These are phyloP conservation scores for Antennarius striatus DNA, from an alignment of 2,113 vertebrate species.

Conservation along the genomic window DNA sequence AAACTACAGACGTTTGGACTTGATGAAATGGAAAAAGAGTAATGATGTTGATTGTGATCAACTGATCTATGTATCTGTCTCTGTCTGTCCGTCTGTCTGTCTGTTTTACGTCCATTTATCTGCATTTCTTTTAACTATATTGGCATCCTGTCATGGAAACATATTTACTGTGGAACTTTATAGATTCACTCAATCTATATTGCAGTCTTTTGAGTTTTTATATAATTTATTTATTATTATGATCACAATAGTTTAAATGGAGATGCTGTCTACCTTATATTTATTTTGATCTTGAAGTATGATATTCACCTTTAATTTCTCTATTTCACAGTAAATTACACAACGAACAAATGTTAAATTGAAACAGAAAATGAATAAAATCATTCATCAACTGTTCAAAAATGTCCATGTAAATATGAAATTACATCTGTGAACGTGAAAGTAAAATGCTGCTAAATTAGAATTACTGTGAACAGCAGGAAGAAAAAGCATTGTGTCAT, in stretches of 20 bases:
- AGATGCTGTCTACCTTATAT: too few species aligned
- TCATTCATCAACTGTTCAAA: not conserved
- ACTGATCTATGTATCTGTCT: constrained; percentile 22
- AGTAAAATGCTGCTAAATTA: constrained; percentile 41
- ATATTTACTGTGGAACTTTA: too few species aligned
- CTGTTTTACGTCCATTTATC: constrained; percentile 18
- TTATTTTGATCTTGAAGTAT: too few species aligned
- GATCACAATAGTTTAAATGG: too few species aligned
- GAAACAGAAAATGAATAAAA: constrained; percentile 14
- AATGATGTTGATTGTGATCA: constrained; percentile 88
- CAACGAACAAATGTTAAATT: not conserved
- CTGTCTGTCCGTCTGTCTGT: constrained; percentile 23
- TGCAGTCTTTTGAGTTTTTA: too few species aligned
- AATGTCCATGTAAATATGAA: not conserved
- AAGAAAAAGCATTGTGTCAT: constrained; percentile 58
- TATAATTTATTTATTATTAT: too few species aligned
- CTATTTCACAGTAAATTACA: too few species aligned
- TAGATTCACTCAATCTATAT: too few species aligned
- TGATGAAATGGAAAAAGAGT: constrained; percentile 87
- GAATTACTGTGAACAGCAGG: constrained; percentile 26
- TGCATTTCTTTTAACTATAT: not conserved
- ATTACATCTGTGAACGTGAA: constrained; percentile 4
- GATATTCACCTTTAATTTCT: too few species aligned
- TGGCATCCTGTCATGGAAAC: too few species aligned
- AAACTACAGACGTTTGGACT: constrained; percentile 72